Evolutionary conservation across 2,888 invertebrate genomes (phyloP), one percentile per base, ranked within the genome.

Genomic region (Ametastegia equiseti): DNA sequence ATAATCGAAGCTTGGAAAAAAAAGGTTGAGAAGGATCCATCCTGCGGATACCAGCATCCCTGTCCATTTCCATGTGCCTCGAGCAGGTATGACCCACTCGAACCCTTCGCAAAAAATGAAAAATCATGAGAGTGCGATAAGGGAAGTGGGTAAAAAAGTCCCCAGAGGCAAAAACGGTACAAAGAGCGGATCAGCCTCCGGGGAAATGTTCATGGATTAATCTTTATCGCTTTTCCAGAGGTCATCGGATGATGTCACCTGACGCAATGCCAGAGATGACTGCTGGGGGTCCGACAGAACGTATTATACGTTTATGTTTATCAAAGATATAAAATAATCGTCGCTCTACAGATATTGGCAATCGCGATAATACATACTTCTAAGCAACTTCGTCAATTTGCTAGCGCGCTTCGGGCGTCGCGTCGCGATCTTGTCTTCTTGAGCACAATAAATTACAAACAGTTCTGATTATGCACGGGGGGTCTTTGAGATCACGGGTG

Each of bases 231-330:
- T 54, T 11, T 23, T 23, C 7, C 42, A 69, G 69, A 69, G 63
- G 7, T 63, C 63, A 63, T 63, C 33, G 63, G n/a, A 33, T 63
- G 27, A n/a, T 36, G 23, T 69, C 39, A 39, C 11, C 67, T 67
- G 42, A 67, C n/a, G 67, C 23, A 67, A 67, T 11, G 19, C 13
- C 13, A 42, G n/a, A 33, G 42, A 42, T 69, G 23, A 23, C 19
- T 69, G 69, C 69, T 45, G 69, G 69, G 69, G 69, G 69, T 69
- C 69, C 23, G 19, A 13, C 23, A n/a, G 5, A 13, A 67, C 19
- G 11, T 23, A 13, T 11, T 39, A 63, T 30, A 7, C 11, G 54
- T 54, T 54, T 54, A 5, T 23, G 23, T n/a, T n/a, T n/a, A n/a
- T n/a, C n/a, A n/a, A n/a, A n/a, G n/a, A n/a, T n/a, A 54, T 23